These are phyloP conservation scores for Electrophaes corylata DNA, from an alignment of 2,888 invertebrate genomes.

Conservation along the genomic window DNA sequence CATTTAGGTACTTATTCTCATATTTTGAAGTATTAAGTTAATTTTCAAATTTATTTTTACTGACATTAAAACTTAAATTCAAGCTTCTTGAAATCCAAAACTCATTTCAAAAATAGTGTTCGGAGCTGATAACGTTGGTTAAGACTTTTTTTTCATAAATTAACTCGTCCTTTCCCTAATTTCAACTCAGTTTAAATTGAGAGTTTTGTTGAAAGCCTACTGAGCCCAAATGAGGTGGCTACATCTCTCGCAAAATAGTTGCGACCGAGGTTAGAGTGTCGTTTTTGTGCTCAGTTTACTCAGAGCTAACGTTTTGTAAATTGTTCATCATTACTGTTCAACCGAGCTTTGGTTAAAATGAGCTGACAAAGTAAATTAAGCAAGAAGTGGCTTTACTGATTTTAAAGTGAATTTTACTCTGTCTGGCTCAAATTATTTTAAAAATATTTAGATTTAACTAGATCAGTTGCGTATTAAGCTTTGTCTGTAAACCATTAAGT, in stretches of 20 bases:
- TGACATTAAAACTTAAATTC: too few species aligned
- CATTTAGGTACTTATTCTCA: too few species aligned
- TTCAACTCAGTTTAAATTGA: neutral
- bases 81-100: neutral
- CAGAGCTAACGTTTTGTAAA: slow-evolving; percentile 52
- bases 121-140: neutral
- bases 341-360: slow-evolving; percentile 39
- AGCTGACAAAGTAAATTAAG: slow-evolving; percentile 34
- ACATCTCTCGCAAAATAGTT: slow-evolving; percentile 47
- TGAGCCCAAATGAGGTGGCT: slow-evolving; percentile 9
- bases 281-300: slow-evolving; percentile 44
- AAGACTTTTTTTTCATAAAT: neutral
- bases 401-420: slow-evolving; percentile 1
- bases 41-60: too few species aligned
- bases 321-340: slow-evolving; percentile 45
- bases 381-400: slow-evolving; percentile 5
- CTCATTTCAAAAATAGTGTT: too few species aligned
- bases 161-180: neutral
- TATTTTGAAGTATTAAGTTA: too few species aligned
- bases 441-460: too few species aligned
- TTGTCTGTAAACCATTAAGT: too few species aligned
- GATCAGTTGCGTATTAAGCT: too few species aligned
- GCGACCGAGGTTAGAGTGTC: slow-evolving; percentile 40
- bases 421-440: too few species aligned
- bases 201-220: slow-evolving; percentile 19